These are phyloP conservation scores for Montipora foliosa DNA, from an alignment of 64 coral and sea anemone genomes.

Conservation along the genomic window DNA sequence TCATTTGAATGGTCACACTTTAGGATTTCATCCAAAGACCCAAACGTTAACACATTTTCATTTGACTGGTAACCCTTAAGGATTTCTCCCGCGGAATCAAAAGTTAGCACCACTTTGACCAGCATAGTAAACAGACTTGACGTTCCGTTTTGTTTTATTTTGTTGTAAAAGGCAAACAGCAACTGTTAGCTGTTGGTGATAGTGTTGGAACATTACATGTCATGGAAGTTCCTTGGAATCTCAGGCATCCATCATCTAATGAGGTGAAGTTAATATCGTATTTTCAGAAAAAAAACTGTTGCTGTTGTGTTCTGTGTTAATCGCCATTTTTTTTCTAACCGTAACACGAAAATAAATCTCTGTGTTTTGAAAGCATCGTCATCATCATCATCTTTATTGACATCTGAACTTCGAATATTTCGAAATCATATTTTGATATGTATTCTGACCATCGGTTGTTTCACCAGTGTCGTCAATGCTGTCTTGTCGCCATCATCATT, in stretches of 20 bases:
- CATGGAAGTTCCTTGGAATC: slow-evolving; percentile 98
- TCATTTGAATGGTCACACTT: background rate
- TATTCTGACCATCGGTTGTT: no score
- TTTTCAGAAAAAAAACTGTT: background rate
- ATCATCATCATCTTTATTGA: no score
- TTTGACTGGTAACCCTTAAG: background rate
- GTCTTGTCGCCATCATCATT: no score
- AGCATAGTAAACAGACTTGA: background rate
- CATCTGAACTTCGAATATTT: no score
- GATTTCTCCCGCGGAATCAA: background rate
- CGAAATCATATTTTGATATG: no score
- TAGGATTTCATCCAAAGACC: background rate
- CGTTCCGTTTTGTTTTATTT: background rate
- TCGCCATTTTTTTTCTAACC: background rate
- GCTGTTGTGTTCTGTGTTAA: background rate
- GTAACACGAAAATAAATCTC: no score
- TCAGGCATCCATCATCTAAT: slow-evolving; percentile 89
- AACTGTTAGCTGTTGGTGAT: slow-evolving; percentile 84
- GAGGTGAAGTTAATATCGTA: slow-evolving; percentile 44
- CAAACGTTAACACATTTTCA: background rate
- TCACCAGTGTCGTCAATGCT: no score
- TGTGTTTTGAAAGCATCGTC: no score
- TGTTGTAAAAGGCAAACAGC: slow-evolving; percentile 81
- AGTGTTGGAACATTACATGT: slow-evolving; percentile 85
- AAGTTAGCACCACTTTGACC: background rate